These are phyloP conservation scores for Anhinga rufa DNA, from an alignment of 2,113 vertebrate species.

Conservation along the genomic window DNA sequence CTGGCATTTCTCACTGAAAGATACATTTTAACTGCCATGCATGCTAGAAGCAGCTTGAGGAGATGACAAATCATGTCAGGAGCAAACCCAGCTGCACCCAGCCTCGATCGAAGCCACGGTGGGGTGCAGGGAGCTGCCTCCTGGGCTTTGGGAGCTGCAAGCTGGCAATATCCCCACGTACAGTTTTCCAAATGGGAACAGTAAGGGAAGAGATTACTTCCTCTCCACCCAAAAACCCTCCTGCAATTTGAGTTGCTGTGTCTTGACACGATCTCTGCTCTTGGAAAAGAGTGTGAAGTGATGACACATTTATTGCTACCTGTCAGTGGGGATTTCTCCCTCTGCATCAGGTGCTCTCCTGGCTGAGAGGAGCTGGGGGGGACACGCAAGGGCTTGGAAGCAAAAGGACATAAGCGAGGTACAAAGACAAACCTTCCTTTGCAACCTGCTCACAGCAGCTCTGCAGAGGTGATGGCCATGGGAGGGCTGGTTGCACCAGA, in stretches of 20 bases:
- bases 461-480: rapidly evolving
- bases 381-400: neutral
- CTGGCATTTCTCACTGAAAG: neutral
- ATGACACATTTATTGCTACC: rapidly evolving
- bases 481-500: neutral
- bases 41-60: neutral
- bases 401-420: no score
- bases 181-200: neutral
- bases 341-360: neutral
- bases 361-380: neutral
- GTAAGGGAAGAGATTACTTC: neutral
- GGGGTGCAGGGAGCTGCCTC: neutral
- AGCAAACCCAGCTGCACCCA: neutral
- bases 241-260: rapidly evolving
- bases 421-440: neutral
- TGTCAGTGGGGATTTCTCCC: neutral
- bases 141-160: neutral
- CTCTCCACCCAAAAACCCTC: neutral
- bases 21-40: neutral
- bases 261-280: neutral
- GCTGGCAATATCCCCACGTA: neutral
- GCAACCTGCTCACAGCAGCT: neutral
- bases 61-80: neutral
- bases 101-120: neutral
- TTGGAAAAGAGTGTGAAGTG: neutral